Evolutionary conservation across 2,888 invertebrate genomes (phyloP), one percentile per base, ranked within the genome.

Genomic region (Eupithecia tripunctaria): DNA sequence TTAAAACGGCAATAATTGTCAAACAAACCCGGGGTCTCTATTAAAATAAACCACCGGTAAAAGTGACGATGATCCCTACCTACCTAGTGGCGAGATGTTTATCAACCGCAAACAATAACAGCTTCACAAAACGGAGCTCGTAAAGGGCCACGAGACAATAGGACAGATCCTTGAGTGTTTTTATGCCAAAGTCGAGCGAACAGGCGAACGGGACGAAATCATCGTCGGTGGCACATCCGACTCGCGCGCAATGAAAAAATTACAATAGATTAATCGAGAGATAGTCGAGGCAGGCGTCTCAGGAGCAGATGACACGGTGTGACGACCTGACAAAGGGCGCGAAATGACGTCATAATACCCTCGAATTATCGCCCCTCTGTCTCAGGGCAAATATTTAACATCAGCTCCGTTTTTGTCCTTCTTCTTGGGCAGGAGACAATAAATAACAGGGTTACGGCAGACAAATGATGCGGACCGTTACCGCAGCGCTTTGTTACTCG

Each of bases 321-420:
- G 93, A 94, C 92, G 93, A 89, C 88, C 91, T 87, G 89, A 94
- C 94, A 94, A 94, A 93, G 88, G 93, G 93, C 93, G 94, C 92
- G 92, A 94, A 94, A 89, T 94, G 93, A 94, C 94, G 94, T 94
- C 94, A 94, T 94, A 94, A 94, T 94, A 93, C 91, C 91, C 87
- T 92, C 94, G 94, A 93, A 94, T 94, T 94, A 94, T 94, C 94
- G 88, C 92, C 93, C 91, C 93, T 93, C 93, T 94, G 94, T 94
- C 94, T 94, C 93, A 93, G 85, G 89, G 91, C 92, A 94, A 94
- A 94, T 94, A 94, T 94, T 94, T 94, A 94, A 93, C 92, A 91
- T 88, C 91, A 92, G 86, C 89, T 87, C 88, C 85, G 90, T 92
- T 93, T 93, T 93, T 93, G 88, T 92, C 85, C 90, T 90, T 86